Evolutionary conservation across 2,888 invertebrate species (phyloP), one percentile per base, ranked within the genome.

Genomic region (Eremobia ochroleuca): DNA sequence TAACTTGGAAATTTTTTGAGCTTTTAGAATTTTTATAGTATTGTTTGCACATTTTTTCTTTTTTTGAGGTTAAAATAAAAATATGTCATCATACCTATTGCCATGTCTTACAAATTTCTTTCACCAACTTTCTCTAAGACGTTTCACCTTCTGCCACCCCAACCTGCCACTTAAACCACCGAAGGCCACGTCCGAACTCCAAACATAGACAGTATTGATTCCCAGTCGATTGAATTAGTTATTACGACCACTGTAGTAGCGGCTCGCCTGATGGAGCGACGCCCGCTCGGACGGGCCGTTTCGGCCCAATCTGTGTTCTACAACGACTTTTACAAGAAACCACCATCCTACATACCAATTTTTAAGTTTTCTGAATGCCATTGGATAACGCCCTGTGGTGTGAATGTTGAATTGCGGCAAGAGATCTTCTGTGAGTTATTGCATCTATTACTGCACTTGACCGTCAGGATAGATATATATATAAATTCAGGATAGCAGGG

Each of bases 121-220:
- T 49, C 18, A 46, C 0, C 4, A 46, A 46, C 21, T 52, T 52
- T 18, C 34, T 31, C 13, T 25, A 37, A 77, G 46, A 21, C 25
- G n/a, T 37, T 76, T 31, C 37, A 72, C 82, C 77, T 74, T 64
- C 76, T 79, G 34, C n/a, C 28, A 34, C 37, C 15, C 8, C 3
- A 11, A 18, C 46, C 6, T 8, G 11, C 28, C 4, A 13, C 4
- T 21, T 49, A 28, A 25, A 34, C 9, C 64, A 68, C 9, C 43
- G 78, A 85, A 77, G 83, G 82, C 64, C 55, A 31, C 37, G 37
- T 64, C 76, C 76, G 76, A 85, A 85, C 76, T 64, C 76, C 80
- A 79, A 85, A 85, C 74, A 79, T 78, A 88, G 87, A 28, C 21
- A 65, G 71, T 85, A 86, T 88, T 79, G 87, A 89, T 89, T 83